phyloP scores from a whole-genome alignment of 2,797 vertebrate species.

The Hoplostethus mediterraneus region DNA sequence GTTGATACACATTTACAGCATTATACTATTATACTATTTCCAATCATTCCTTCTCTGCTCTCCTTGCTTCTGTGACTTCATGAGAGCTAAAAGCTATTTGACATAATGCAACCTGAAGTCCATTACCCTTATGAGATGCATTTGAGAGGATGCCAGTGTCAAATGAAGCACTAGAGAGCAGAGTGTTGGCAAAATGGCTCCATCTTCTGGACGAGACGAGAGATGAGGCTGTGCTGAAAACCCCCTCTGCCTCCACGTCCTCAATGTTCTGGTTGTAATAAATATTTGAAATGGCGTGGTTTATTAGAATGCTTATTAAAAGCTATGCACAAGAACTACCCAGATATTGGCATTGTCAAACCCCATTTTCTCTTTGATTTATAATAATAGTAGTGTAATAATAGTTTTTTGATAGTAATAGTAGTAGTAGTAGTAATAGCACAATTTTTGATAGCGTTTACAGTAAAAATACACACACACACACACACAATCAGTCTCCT shows the following conservation, averaged over 20 bases:
- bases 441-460: too few species aligned
- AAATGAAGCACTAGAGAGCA: slow-evolving; percentile 37
- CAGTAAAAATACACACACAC: too few species aligned
- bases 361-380: too few species aligned
- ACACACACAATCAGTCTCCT: too few species aligned
- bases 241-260: slow-evolving; percentile 17
- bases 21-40: slow-evolving; percentile 14
- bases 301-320: neutral
- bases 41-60: slow-evolving; percentile 29
- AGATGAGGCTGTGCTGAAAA: slow-evolving; percentile 20
- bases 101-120: slow-evolving; percentile 33
- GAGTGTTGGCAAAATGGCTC: slow-evolving; percentile 61
- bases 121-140: slow-evolving; percentile 30
- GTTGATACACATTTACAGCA: too few species aligned
- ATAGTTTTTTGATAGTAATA: too few species aligned
- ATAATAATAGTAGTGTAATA: too few species aligned
- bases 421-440: too few species aligned
- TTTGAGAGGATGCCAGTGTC: slow-evolving; percentile 54
- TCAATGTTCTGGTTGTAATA: slow-evolving; percentile 3
- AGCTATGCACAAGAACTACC: neutral
- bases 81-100: slow-evolving; percentile 42
- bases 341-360: neutral
- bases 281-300: too few species aligned
- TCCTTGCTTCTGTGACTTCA: slow-evolving; percentile 36
- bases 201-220: slow-evolving; percentile 59